These are phyloP conservation scores for Capreolus pygargus DNA, from an alignment of 2,113 vertebrate genomes.

Conservation along the genomic window DNA sequence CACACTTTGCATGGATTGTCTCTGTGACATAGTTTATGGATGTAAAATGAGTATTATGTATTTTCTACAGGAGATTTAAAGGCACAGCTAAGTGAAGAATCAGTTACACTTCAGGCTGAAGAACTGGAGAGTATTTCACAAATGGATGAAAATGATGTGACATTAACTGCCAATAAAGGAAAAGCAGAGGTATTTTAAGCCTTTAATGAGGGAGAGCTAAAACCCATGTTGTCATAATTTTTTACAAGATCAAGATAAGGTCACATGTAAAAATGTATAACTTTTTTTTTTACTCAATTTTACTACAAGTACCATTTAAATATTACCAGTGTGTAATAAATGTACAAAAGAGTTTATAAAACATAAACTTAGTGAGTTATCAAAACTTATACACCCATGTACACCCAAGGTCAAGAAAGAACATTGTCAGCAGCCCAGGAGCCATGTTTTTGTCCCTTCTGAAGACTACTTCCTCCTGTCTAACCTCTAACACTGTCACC, in stretches of 20 bases:
- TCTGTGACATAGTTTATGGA: not conserved
- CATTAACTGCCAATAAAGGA: slow-evolving; percentile 24
- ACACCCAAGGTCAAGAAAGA: not conserved
- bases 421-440: not conserved
- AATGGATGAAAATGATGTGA: slow-evolving; percentile 57
- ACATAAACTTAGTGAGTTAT: not conserved
- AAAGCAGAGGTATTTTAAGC: slow-evolving; percentile 68
- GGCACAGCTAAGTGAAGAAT: slow-evolving; percentile 59
- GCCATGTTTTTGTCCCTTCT: not conserved
- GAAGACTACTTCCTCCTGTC: not conserved
- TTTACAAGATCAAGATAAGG: not conserved
- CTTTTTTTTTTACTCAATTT: not conserved
- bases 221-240: not conserved
- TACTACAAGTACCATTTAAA: not conserved
- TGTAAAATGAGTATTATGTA: not conserved
- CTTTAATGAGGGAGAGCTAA: not conserved
- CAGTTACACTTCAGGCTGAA: slow-evolving; percentile 66
- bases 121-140: slow-evolving; percentile 49
- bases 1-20: not conserved
- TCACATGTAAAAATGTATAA: not conserved
- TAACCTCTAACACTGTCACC: not conserved
- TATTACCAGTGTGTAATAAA: not conserved
- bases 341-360: not conserved
- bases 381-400: not conserved
- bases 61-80: slow-evolving; percentile 82